Base-by-base conservation (phyloP, 2,797 vertebrate genomes). In the Acipenser oxyrinchus region DNA sequence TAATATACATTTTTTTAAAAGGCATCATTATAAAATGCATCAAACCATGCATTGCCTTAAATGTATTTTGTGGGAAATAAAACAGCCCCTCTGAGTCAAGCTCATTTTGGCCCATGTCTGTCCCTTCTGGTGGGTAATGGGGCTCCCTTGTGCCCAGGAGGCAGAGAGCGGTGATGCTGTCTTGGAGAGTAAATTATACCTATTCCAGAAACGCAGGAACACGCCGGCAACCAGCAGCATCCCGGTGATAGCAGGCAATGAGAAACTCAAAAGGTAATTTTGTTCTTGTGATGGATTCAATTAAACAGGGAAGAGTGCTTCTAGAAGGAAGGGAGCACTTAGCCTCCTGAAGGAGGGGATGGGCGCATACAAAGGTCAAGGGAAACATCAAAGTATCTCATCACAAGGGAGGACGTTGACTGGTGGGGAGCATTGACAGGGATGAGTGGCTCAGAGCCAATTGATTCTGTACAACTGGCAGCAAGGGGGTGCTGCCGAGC, bases 251-350 rank as follows among this genome's bases (percentile, higher is more conserved):
- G 68, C 67, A 49, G 55, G 57, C 70, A 76, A 70, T 65, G 69
- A 66, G 49, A 68, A 68, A 62, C 66, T 61, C 55, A 37, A 0
- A 63, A 67, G 59, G 68, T 69, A 64, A 11, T 70, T 74, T 65
- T 69, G 62, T 66, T 78, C 68, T 74, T 68, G 68, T 18, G 5
- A 66, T 55, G 70, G 52, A 68, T 59, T 23, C 62, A 77, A 72
- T 72, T 48, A 68, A 67, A 67, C 69, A 60, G 62, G 62, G 61
- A 13, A 61, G 48, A 10, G 55, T 7, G 23, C 49, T 55, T 48
- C 10, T 65, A 18, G 10, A 70, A 62, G 18, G 53, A 70, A 61
- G 65, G 50, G 49, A 67, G 55, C 49, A 18, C 69, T 50, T 12
- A 7, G 11, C 48, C 52, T 37, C 48, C 65, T 48, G 37, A 5